Base-by-base conservation (phyloP, 1,140 invertebrate species). In the Zaprionus ghesquierei region DNA sequence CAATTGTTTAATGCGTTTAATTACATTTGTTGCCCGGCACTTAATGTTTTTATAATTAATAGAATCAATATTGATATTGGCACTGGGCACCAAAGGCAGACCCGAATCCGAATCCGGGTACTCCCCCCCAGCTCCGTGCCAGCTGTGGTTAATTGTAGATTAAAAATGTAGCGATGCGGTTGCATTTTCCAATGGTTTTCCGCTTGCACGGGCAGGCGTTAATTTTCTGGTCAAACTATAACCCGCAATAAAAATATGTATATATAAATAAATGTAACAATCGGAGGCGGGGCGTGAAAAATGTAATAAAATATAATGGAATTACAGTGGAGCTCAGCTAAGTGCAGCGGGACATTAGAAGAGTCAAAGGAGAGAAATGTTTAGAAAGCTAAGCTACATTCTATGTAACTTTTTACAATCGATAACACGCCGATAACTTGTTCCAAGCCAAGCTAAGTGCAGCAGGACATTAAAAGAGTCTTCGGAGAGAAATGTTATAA, bases 11-110 rank as follows among this genome's bases (percentile, higher is more conserved):
- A 89, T 87, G 84, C 79, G 85, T 89, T 89, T 89, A 89, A 89
- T 89, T 89, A 89, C 84, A 89, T 89, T 89, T 89, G 85, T 84
- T 85, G 73, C 77, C 77, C 46, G 82, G 65, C 87, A 89, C 89
- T 90, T 90, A 90, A 90, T 90, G 89, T 90, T 90, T 90, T 90
- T 90, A 89, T 90, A 90, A 90, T 90, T 90, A 90, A 90, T 90
- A 90, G 89, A 91, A 90, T 90, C 89, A 90, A 90, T 90, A 90
- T 90, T 89, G 77, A 80, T 80, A 81, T 77, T 85, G 84, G 61
- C 53, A 56, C 50, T 23, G n/a, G 15, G 8, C 27, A 12, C 49
- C 49, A 51, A 27, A 23, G 5, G 41, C 35, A 41, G 35, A 5
- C 35, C 35, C 35, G n/a, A 41, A 38, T 38, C 35, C 35, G 5